Conservation (phyloP, 1,140 invertebrate species). For the Zaprionus inermis region DNA sequence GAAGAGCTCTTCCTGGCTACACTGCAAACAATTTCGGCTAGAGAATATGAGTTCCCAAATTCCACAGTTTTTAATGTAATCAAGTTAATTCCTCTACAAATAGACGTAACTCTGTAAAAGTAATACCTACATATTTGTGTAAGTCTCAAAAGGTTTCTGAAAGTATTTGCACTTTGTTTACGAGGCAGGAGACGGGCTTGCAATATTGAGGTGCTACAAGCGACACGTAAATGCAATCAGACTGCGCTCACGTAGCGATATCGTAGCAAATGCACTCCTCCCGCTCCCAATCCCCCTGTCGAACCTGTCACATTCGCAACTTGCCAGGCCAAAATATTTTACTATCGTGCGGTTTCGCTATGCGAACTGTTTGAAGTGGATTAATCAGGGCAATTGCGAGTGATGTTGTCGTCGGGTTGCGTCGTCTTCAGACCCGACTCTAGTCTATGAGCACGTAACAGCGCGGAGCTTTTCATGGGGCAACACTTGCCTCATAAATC, state of each 20-base stretch:
- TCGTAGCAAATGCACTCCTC: constrained; percentile 14
- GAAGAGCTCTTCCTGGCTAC: background rate
- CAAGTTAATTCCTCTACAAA: no score
- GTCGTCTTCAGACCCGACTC: background rate
- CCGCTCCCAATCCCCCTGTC: background rate
- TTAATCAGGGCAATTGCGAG: constrained; percentile 42
- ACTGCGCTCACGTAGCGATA: constrained; percentile 63
- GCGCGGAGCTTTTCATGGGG: constrained; percentile 30
- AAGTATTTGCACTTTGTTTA: background rate
- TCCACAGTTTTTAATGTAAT: no score
- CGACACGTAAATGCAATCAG: constrained; percentile 79
- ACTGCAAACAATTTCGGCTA: background rate
- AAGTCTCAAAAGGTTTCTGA: background rate
- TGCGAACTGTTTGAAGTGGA: constrained; percentile 42
- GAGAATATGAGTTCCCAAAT: background rate
- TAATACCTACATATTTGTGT: background rate
- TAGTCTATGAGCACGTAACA: constrained; percentile 35
- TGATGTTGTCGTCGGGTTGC: constrained; percentile 8
- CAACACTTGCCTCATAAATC: constrained; percentile 34
- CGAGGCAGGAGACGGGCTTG: background rate
- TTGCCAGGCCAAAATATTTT: background rate
- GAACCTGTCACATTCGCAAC: constrained; percentile 27
- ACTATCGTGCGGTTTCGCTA: background rate
- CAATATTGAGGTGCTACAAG: constrained; percentile 1
- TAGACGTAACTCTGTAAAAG: background rate